Conservation (phyloP, 2,113 vertebrate genomes). For the Passerina amoena region DNA sequence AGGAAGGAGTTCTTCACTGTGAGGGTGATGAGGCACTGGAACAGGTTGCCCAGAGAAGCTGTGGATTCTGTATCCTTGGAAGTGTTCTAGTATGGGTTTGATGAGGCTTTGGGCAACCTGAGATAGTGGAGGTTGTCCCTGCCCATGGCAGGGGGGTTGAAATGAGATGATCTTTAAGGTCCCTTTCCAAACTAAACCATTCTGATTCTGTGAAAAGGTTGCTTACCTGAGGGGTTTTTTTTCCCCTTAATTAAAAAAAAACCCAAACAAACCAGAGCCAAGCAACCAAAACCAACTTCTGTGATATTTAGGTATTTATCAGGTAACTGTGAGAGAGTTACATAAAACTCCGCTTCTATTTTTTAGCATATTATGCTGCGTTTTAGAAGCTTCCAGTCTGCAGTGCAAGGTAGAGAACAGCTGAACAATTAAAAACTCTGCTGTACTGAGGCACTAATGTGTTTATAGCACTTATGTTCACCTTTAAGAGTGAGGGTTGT, state of each 20-base stretch:
- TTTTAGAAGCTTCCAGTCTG: neutral
- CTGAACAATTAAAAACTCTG: neutral
- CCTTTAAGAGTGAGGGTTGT: neutral
- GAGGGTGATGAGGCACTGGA: neutral
- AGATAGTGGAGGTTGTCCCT: neutral
- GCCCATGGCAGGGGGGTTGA: neutral
- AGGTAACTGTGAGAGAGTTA: neutral
- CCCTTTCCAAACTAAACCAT: neutral
- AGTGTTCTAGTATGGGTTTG: neutral
- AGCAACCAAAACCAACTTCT: neutral
- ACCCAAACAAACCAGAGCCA: neutral
- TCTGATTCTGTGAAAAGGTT: neutral
- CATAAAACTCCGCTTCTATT: neutral
- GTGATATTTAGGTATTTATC: neutral
- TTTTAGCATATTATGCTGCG: neutral
- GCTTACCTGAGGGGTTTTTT: fast-evolving
- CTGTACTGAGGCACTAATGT: neutral
- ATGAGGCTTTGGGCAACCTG: neutral
- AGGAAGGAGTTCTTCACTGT: neutral
- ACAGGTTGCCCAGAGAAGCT: neutral
- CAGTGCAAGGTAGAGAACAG: neutral
- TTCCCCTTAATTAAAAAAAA: neutral
- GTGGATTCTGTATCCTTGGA: neutral
- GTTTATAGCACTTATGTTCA: neutral
- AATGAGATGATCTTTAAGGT: neutral